A percentile compares a stretch with the other conserved stretches of the same genome.
Evolutionary conservation across 2,113 vertebrate genomes (phyloP).

Genomic region (Pampusana beccarii): DNA sequence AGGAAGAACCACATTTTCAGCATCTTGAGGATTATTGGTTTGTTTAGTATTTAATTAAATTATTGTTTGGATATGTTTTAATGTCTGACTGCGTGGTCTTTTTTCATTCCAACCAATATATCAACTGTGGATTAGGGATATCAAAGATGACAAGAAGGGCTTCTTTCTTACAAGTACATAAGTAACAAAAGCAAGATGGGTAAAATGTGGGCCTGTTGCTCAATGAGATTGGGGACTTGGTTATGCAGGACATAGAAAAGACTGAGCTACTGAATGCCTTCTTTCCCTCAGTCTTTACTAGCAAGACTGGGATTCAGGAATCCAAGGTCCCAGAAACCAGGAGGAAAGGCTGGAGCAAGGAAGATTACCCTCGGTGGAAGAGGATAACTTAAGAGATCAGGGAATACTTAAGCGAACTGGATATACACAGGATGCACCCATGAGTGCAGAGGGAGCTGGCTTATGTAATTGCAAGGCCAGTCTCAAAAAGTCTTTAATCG

Average conservation of each 20-base stretch:
- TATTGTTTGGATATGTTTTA: not conserved
- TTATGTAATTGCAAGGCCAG: not conserved
- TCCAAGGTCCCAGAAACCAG: not conserved
- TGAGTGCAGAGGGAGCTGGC: not conserved
- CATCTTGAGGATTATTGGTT: not conserved
- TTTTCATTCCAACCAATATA: not conserved
- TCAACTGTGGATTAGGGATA: not conserved
- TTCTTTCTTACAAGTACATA: not conserved
- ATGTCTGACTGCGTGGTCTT: not conserved
- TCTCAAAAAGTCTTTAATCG: not conserved
- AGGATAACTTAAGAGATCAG: not conserved
- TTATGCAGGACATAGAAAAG: not conserved
- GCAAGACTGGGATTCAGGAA: not conserved
- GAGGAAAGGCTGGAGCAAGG: not conserved
- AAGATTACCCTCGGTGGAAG: not conserved
- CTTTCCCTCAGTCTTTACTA: not conserved
- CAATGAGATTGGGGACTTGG: not conserved
- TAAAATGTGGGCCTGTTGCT: not conserved
- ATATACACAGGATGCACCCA: not conserved
- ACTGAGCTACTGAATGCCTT: not conserved
- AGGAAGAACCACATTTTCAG: not conserved
- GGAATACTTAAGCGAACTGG: not conserved
- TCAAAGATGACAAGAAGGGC: not conserved
- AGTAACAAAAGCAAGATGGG: not conserved
- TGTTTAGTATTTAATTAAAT: not conserved